A percentile compares a stretch with the other conserved stretches of the same genome.
phyloP scores from a whole-genome alignment of 2,797 vertebrate genomes.

The Periophthalmus magnuspinnatus region DNA sequence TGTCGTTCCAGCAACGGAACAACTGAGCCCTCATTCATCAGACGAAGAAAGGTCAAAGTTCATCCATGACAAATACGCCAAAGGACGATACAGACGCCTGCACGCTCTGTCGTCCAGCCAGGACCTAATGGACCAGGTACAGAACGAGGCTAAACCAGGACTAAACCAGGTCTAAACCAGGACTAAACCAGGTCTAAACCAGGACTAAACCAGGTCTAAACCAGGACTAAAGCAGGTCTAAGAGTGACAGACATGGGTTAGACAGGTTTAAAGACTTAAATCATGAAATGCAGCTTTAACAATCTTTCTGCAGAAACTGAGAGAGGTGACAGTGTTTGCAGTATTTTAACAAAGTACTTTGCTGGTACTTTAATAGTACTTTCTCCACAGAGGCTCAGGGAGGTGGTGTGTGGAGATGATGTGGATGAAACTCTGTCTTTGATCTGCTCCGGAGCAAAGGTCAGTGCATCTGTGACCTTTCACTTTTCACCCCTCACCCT shows the following conservation, averaged over 20 bases:
- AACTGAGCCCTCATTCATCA: conserved; percentile 59
- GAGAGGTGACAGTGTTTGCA: neutral
- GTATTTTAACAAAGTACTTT: neutral
- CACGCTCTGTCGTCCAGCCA: conserved; percentile 67
- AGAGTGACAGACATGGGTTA: too few species aligned
- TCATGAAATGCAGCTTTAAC: too few species aligned
- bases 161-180: neutral
- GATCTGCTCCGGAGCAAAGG: conserved; percentile 77
- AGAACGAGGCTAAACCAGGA: neutral
- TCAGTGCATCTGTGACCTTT: conserved; percentile 6
- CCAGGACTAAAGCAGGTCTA: neutral
- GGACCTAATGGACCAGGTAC: conserved; percentile 69
- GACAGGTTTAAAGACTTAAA: too few species aligned
- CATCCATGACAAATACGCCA: conserved; percentile 74
- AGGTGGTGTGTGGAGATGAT: conserved; percentile 66
- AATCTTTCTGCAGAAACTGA: too few species aligned
- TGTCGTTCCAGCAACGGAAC: conserved; percentile 60
- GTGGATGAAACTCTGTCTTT: conserved; percentile 75
- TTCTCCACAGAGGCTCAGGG: conserved; percentile 66
- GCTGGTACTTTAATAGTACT: neutral
- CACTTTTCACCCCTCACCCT: neutral
- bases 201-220: too few species aligned
- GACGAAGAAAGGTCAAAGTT: conserved; percentile 65
- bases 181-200: too few species aligned
- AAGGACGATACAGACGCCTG: conserved; percentile 68